Base-by-base conservation (phyloP, 1,140 invertebrate genomes). In the Eumeta japonica region DNA sequence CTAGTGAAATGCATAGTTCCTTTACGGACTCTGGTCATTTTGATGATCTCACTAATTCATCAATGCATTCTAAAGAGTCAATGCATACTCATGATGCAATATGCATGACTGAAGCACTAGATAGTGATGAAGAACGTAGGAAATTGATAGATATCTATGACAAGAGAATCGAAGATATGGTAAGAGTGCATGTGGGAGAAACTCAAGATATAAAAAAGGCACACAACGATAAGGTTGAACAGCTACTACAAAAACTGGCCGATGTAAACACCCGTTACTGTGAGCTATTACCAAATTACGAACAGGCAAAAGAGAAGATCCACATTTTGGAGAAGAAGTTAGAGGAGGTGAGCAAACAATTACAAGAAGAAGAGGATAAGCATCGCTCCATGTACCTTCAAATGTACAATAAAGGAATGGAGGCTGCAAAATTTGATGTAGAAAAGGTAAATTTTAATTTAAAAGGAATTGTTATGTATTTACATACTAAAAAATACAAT, bases 1-100 rank as follows among this genome's bases (percentile, higher is more conserved):
- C 65, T 10, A 58, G 62, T 49, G 81, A 82, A 57, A 81, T 83
- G 78, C 81, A 81, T 52, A 78, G 77, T 24, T 91, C 88, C 2
- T 83, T 88, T 49, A 84, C 87, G 11, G 89, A 92, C 68, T 91
- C 89, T 2, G 89, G 89, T 5, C 87, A 90, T 70, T 90, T 88
- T 70, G 89, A 91, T 63, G 88, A 92, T 67, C 75, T 85, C 28
- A 81, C 81, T 24, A 82, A 82, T 50, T 85, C 84, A 28, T 86
- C 86, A 28, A 66, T 86, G 45, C 80, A 87, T 62, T 87, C 85
- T 17, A 87, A 87, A 65, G 85, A 87, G 48, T 85, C 83, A n/a
- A 67, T 72, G 43, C 57, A 79, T 16, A 79, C 76, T 20, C 77
- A 78, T 48, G 79, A 80, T 48, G 79, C 75, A 17, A 72, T 63